phyloP scores from a whole-genome alignment of 2,797 vertebrate species.

The Yasuhikotakia modesta region DNA sequence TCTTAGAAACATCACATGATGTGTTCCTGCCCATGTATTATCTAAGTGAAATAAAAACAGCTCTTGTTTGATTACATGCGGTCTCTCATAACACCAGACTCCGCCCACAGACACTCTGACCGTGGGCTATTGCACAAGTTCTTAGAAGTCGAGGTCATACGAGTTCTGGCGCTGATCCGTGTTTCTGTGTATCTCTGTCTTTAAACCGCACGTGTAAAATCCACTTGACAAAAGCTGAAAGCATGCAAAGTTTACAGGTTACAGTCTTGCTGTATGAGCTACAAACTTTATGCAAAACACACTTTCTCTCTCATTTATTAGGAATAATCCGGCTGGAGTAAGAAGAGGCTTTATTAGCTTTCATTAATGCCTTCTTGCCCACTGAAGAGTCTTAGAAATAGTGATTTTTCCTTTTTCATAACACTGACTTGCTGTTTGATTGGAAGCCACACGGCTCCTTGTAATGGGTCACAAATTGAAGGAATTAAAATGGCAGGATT shows the following conservation, averaged over 20 bases:
- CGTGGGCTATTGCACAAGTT: background rate
- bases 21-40: background rate
- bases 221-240: background rate
- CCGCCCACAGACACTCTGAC: background rate
- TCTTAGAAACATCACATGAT: background rate
- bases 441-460: constrained; percentile 42
- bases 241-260: background rate
- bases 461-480: constrained; percentile 36
- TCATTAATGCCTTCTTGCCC: constrained; percentile 43
- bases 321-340: constrained; percentile 17
- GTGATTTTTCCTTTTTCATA: constrained; percentile 54
- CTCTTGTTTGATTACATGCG: background rate
- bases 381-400: constrained; percentile 48
- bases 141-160: constrained; percentile 2
- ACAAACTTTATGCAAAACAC: constrained; percentile 15
- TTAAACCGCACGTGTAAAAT: constrained; percentile 1
- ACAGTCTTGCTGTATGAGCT: background rate
- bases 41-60: background rate
- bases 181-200: background rate
- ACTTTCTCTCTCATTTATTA: background rate
- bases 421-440: constrained; percentile 50
- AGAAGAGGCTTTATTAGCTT: constrained; percentile 51
- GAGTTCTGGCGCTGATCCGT: background rate
- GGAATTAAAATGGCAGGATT: constrained; percentile 6
- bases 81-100: background rate